Base-by-base conservation (phyloP, 2,797 vertebrate genomes). In the Bradypus variegatus region DNA sequence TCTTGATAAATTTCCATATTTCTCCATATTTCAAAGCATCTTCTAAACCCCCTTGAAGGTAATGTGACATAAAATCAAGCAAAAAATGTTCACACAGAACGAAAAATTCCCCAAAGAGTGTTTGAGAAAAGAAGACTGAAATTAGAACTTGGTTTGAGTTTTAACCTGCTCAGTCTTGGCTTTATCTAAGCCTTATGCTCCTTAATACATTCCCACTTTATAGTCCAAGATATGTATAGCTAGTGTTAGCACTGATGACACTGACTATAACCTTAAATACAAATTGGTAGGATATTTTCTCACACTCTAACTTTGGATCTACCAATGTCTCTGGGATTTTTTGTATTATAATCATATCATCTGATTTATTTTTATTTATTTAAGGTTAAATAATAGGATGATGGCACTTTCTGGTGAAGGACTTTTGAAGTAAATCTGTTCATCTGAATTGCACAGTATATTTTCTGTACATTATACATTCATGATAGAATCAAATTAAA, bases 361-460 rank as follows among this genome's bases (percentile, higher is more conserved):
- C 72, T 69, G 29, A 86, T 60, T 95, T 11, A 31, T 33, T 95
- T 86, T 86, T 92, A 83, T 85, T 96, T 96, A 70, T 96, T 95
- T 94, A 90, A 92, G 65, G 0, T 72, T 90, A 95, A 88, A 70
- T 64, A 86, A 75, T 64, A 19, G 8, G 62, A 60, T 38, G 29
- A 50, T 62, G 55, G 75, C 21, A 55, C 78, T 89, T 89, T 77
- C 55, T 91, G n/a, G 53, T 60, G 29, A 89, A 67, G 84, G 45
- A 80, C 41, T 88, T 90, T 36, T 90, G 50, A 90, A 92, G 62
- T 12, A 77, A 29, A 36, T 82, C 86, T 92, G 79, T 94, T 94
- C 96, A 96, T 94, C 94, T 96, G 96, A 94, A 96, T 87, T 95
- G 50, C 27, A 77, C 73, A 91, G 86, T 86, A 93, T 83, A 85